Evolutionary conservation across 2,888 invertebrate species (phyloP), one percentile per base, ranked within the genome.

Genomic region (Electrophaes corylata): DNA sequence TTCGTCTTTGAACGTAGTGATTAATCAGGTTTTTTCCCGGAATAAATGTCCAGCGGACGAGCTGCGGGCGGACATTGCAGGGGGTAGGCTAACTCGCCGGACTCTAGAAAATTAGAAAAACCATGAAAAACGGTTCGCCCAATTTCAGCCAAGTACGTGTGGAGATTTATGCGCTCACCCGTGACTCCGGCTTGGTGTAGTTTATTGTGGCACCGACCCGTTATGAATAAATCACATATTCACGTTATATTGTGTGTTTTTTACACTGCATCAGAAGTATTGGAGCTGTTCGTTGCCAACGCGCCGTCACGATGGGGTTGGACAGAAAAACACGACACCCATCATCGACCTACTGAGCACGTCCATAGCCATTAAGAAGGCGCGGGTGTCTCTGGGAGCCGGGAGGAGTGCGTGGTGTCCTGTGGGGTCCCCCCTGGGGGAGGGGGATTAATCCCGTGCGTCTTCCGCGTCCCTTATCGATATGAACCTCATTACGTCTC

Each of bases 1-100:
- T 78, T 76, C 83, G 75, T 78, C 84, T 84, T 82, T 78, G 81
- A 78, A 79, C 81, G 83, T 78, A 78, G 83, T 78, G 79, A 85
- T 86, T 86, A 86, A 86, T 86, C 83, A 82, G 83, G 79, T 83
- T 85, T 85, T 85, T 84, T 83, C 73, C 71, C 65, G 65, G 73
- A 76, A 79, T 82, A 84, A 84, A 84, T 83, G 78, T 81, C 72
- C 61, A 62, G 67, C 60, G 65, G 59, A 68, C 68, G 62, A 57
- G 46, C 41, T 57, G 47, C 63, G 70, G 12, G 33, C 40, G 68
- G 57, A 67, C 48, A 62, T 66, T 57, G 64, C 39, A 14, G 23
- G 43, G 23, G 3, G 59, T 44, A 52, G 58, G 58, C 45, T 19
- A 14, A n/a, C n/a, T 29, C 31, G 12, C 50, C 50, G 11, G 49